Conservation (phyloP, 2,888 invertebrate species). For the Lycocerus yunnanus region DNA sequence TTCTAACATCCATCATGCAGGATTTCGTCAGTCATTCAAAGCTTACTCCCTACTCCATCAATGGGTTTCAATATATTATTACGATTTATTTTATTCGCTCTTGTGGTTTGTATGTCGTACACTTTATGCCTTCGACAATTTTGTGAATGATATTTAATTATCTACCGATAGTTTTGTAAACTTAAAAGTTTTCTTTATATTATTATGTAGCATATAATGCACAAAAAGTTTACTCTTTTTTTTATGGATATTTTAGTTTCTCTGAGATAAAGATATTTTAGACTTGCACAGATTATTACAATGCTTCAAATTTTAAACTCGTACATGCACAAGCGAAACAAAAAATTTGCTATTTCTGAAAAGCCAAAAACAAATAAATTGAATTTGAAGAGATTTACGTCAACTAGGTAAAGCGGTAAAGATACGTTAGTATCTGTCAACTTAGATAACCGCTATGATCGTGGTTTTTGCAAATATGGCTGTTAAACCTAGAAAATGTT, state of each 20-base stretch:
- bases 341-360: not conserved
- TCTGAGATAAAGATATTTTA: too few species aligned
- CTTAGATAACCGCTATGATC: not conserved
- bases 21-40: not conserved
- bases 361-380: not conserved
- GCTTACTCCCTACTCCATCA: not conserved
- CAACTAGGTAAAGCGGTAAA: not conserved
- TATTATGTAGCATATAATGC: too few species aligned
- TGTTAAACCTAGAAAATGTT: conserved; percentile 25
- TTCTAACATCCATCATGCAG: not conserved
- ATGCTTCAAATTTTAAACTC: too few species aligned
- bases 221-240: too few species aligned
- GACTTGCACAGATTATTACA: too few species aligned
- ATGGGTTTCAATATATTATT: not conserved
- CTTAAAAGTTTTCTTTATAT: too few species aligned
- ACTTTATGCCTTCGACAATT: too few species aligned
- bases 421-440: not conserved
- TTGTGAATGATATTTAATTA: too few species aligned
- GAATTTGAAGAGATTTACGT: not conserved
- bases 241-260: too few species aligned
- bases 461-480: conserved; percentile 20
- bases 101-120: too few species aligned
- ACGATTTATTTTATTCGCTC: not conserved
- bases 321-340: not conserved
- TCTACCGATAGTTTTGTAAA: too few species aligned